Evolutionary conservation across 2,888 invertebrate species (phyloP).

Genomic region (Phrixothrix hirtus): DNA sequence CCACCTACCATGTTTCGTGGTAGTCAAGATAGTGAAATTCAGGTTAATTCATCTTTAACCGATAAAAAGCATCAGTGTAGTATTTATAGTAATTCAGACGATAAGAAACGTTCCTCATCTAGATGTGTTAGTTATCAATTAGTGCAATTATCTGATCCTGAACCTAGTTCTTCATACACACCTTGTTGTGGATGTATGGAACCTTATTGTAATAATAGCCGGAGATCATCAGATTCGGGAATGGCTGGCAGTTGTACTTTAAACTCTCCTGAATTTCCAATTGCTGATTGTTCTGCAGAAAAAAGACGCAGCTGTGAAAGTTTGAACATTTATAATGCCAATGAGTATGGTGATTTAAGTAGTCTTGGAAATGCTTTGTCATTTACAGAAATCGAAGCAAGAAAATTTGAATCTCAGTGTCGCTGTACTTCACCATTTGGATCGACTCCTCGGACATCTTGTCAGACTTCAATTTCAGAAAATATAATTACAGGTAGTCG

Average conservation of each 20-base stretch:
- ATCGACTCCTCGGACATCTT: conserved; percentile 71
- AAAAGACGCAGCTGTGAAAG: conserved; percentile 44
- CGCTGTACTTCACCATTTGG: conserved; percentile 74
- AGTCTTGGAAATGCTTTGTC: conserved; percentile 50
- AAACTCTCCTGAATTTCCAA: conserved; percentile 68
- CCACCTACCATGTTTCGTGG: conserved; percentile 65
- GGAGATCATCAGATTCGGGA: conserved; percentile 80
- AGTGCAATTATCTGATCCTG: conserved; percentile 44
- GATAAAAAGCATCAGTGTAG: no score
- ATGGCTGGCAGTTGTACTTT: conserved; percentile 82
- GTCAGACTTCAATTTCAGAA: conserved; percentile 63
- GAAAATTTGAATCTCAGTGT: conserved; percentile 70
- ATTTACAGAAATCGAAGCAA: conserved; percentile 62
- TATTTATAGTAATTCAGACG: no score
- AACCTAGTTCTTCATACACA: conserved; percentile 20
- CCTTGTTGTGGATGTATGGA: conserved; percentile 45
- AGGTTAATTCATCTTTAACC: no score
- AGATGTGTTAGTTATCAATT: conserved; percentile 60
- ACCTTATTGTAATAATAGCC: conserved; percentile 64
- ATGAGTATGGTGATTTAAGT: conserved; percentile 41
- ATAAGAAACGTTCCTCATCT: no score
- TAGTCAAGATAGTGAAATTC: conserved; percentile 15
- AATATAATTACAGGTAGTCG: conserved; percentile 59
- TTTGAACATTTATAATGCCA: conserved; percentile 39
- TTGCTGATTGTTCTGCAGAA: conserved; percentile 40